Evolutionary conservation across 2,888 invertebrate genomes (phyloP), one percentile per base, ranked within the genome.

Genomic region (Hyalella azteca): DNA sequence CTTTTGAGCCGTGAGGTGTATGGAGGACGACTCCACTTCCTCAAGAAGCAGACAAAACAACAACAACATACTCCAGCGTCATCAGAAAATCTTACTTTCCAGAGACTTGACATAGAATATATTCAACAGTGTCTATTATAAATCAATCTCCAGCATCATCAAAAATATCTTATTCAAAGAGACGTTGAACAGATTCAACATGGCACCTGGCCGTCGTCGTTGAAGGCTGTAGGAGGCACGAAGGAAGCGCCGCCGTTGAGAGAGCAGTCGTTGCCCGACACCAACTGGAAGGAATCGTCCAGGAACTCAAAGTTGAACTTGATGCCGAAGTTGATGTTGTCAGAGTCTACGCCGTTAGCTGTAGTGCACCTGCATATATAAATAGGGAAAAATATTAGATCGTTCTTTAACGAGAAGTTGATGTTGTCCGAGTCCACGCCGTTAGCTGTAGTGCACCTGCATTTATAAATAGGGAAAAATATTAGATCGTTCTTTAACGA

Each of bases 271-370:
- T 79, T 78, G 0, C 60, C 76, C 1, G 79, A 75, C 15, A 26
- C 19, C 11, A 81, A 81, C 39, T 87, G 86, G 85, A 89, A 90
- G 45, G 87, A 87, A 85, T 90, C 90, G 85, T 90, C 90, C 75
- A 90, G 85, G 77, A 88, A 88, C 85, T 89, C 89, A 84, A 89
- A 90, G 85, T 89, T 88, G 85, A 89, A 90, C 0, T 87, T 88
- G 49, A 89, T 87, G 39, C 86, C 85, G 84, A 87, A 88, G 32
- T 87, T 85, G 9, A 84, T 84, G 75, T 86, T 85, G 32, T 86
- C 86, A 9, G 81, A 73, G 32, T 83, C 83, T 73, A 79, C 73
- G 0, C 84, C 84, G 48, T 85, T 85, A 50, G 85, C 83, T 36
- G 78, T 79, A 22, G 82, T 80, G 77, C 82, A 83, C 73, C 83